Evolutionary conservation across 2,797 vertebrate species (phyloP).

Genomic region (Danio albolineatus): DNA sequence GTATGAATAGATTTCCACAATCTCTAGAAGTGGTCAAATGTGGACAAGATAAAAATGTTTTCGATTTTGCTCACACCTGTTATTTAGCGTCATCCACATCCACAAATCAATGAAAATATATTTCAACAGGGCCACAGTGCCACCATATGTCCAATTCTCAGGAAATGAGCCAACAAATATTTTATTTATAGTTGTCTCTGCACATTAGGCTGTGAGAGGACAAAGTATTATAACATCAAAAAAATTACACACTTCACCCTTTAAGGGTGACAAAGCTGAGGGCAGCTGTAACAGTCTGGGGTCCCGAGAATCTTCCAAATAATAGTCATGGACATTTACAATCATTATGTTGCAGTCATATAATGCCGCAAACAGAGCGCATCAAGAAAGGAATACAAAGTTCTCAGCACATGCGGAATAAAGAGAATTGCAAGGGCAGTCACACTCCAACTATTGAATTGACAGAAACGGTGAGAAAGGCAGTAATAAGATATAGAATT

Average conservation of each 20-base stretch:
- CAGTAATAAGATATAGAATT: neutral
- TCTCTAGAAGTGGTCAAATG: too few species aligned
- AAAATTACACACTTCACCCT: conserved; percentile 10
- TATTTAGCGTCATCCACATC: too few species aligned
- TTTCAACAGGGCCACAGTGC: too few species aligned
- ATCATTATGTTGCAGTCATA: neutral
- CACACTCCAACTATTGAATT: neutral
- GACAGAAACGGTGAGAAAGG: neutral
- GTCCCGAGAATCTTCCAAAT: conserved; percentile 10
- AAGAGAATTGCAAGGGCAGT: neutral
- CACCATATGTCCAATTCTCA: neutral
- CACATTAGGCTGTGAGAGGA: neutral
- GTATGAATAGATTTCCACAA: too few species aligned
- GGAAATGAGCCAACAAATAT: neutral
- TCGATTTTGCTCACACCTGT: too few species aligned
- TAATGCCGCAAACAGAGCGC: neutral
- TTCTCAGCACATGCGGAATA: conserved; percentile 1
- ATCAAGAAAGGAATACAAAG: neutral
- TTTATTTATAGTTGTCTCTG: conserved; percentile 13
- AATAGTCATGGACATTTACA: conserved; percentile 2
- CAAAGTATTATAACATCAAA: conserved; percentile 12
- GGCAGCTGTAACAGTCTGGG: neutral
- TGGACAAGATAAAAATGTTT: too few species aligned
- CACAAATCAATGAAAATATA: too few species aligned
- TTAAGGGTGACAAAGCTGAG: conserved; percentile 1